Evolutionary conservation across 2,888 invertebrate species (phyloP), one percentile per base, ranked within the genome.

Genomic region (Andrena dorsata): DNA sequence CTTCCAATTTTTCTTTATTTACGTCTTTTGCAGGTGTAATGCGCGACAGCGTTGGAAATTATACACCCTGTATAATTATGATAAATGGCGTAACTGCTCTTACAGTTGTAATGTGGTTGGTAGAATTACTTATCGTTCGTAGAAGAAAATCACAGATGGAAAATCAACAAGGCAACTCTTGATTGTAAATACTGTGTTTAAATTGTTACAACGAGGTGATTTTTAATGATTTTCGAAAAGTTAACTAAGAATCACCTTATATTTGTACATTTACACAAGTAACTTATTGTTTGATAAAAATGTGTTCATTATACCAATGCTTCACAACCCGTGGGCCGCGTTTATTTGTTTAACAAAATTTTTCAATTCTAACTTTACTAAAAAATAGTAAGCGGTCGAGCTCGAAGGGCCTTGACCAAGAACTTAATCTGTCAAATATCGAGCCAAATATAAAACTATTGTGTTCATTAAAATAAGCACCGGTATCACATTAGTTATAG

Each of bases 41-140:
- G 60, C 95, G 96, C 60, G 96, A 96, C 86, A 79, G 90, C 3
- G 95, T 95, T 6, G 96, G 96, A 28, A 95, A 95, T 65, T 97
- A 96, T 91, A 91, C 92, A 56, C 90, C 95, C 35, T 96, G 96
- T 16, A 95, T 97, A 64, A 92, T 95, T 64, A 92, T 96, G n/a
- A 94, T 96, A 72, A 96, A 96, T 90, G 87, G 93, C 16, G 94
- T 96, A 16, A 96, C 96, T 3, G 89, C 95, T 47, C 72, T 95
- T 1, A 96, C 96, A 1, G 93, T 96, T 8, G 71, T 95, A 0
- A 92, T 96, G 89, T 96, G 96, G 96, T 92, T 94, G 16, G 90
- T 93, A 0, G 96, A 96, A 84, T 87, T 92, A 68, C 41, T 83
- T 28, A 74, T 91, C 10, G 53, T 84, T 0, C 85, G 75, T 26